phyloP scores from a whole-genome alignment of 2,888 invertebrate genomes.

The Leucoma salicis region DNA sequence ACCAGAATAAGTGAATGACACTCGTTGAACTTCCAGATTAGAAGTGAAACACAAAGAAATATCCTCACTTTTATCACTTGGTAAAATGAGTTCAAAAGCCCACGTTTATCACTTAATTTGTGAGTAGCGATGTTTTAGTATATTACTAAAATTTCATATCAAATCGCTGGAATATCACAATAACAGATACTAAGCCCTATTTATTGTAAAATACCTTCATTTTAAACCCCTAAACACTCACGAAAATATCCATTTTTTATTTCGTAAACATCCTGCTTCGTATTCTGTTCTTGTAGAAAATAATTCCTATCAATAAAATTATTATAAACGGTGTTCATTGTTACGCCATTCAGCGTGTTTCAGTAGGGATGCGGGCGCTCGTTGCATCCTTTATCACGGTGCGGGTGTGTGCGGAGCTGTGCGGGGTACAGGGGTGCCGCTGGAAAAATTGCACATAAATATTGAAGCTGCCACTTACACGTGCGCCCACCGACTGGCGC shows the following conservation, averaged over 20 bases:
- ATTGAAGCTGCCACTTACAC: conserved; percentile 83
- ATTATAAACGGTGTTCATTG: conserved; percentile 68
- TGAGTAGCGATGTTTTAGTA: conserved; percentile 21
- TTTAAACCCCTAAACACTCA: conserved; percentile 6
- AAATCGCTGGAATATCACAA: conserved; percentile 13
- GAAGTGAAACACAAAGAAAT: conserved; percentile 19
- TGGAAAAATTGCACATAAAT: conserved; percentile 83
- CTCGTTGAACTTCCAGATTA: conserved; percentile 19
- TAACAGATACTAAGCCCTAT: neutral
- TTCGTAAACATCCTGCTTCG: conserved; percentile 14
- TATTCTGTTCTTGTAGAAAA: conserved; percentile 35
- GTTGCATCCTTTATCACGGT: conserved; percentile 76
- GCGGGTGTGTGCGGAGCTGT: conserved; percentile 30
- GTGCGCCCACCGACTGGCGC: conserved; percentile 65
- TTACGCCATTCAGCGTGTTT: conserved; percentile 63
- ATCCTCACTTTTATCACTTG: conserved; percentile 16
- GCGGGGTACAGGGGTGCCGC: conserved; percentile 47
- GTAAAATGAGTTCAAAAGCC: conserved; percentile 26
- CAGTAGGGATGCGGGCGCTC: conserved; percentile 48
- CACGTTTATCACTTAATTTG: conserved; percentile 32
- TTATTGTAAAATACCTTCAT: conserved; percentile 15
- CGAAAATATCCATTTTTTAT: conserved; percentile 10
- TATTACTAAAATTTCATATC: conserved; percentile 17
- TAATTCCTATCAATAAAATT: conserved; percentile 50
- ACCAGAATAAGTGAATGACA: conserved; percentile 9